Conservation (phyloP, 2,888 invertebrate species). For the Xestia xanthographa region DNA sequence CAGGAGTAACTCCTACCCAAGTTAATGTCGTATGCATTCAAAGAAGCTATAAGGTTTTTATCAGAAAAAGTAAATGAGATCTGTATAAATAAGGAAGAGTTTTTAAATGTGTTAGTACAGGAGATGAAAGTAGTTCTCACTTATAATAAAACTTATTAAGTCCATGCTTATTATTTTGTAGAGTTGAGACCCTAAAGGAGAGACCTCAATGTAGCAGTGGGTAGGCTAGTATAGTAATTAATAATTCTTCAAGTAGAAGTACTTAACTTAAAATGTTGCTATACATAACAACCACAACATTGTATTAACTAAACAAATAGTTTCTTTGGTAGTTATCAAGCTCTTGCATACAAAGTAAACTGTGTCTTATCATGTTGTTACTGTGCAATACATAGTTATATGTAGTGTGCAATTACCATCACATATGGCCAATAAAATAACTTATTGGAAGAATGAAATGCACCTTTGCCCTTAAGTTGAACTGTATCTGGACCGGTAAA, state of each 20-base stretch:
- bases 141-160: not conserved
- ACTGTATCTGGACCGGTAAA: constrained; percentile 6
- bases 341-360: constrained; percentile 28
- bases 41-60: not conserved
- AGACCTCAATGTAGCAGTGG: not conserved
- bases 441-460: not conserved
- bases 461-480: not conserved
- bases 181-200: not conserved
- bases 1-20: not conserved
- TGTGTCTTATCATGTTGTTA: constrained; percentile 13
- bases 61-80: not conserved
- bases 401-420: constrained; percentile 1
- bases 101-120: not conserved
- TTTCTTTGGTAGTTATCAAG: constrained; percentile 10
- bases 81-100: not conserved
- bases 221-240: not conserved
- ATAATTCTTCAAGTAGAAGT: not conserved
- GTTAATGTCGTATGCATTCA: not conserved
- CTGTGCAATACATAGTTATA: not conserved
- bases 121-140: not conserved
- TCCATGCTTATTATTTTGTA: not conserved
- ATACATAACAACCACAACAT: constrained; percentile 6
- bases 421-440: constrained; percentile 19
- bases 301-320: constrained; percentile 16
- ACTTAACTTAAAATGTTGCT: not conserved